A percentile compares a stretch with the other conserved stretches of the same genome.
These are phyloP conservation scores for Otus scops DNA, from an alignment of 2,797 vertebrate species.

Conservation along the genomic window DNA sequence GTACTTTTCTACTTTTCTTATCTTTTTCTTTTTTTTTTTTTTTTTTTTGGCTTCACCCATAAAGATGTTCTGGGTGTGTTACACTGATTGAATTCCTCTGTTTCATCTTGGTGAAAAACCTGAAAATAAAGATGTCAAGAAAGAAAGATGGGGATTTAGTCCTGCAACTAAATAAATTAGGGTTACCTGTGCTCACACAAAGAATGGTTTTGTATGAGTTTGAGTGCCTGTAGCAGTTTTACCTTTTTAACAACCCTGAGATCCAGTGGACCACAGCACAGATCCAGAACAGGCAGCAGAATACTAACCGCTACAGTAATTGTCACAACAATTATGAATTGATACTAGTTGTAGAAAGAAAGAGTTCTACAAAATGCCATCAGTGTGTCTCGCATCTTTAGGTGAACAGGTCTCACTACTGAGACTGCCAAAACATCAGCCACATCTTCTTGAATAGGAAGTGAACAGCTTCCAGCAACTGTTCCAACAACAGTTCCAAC, in stretches of 20 bases:
- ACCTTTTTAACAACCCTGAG: background rate
- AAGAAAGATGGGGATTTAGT: constrained; percentile 30
- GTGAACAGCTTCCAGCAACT: constrained; percentile 18
- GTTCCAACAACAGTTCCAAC: constrained; percentile 26
- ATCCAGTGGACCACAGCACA: constrained; percentile 19
- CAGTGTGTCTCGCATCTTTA: background rate
- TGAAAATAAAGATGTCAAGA: constrained; percentile 34
- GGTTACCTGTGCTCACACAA: background rate
- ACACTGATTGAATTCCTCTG: constrained; percentile 1
- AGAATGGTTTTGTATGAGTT: background rate
- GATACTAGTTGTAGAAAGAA: background rate
- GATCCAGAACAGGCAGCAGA: constrained; percentile 51
- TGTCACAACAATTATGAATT: background rate
- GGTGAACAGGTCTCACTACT: background rate
- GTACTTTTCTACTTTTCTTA: background rate
- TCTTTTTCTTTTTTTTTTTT: background rate
- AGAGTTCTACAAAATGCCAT: background rate
- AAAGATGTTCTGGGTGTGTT: background rate
- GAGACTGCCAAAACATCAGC: background rate
- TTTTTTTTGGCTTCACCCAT: background rate
- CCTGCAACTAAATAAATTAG: background rate
- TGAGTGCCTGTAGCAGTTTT: background rate
- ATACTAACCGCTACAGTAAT: background rate
- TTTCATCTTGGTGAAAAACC: constrained; percentile 19
- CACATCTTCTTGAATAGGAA: background rate